Base-by-base conservation (phyloP, 2,113 vertebrate genomes). In the Calypte anna region DNA sequence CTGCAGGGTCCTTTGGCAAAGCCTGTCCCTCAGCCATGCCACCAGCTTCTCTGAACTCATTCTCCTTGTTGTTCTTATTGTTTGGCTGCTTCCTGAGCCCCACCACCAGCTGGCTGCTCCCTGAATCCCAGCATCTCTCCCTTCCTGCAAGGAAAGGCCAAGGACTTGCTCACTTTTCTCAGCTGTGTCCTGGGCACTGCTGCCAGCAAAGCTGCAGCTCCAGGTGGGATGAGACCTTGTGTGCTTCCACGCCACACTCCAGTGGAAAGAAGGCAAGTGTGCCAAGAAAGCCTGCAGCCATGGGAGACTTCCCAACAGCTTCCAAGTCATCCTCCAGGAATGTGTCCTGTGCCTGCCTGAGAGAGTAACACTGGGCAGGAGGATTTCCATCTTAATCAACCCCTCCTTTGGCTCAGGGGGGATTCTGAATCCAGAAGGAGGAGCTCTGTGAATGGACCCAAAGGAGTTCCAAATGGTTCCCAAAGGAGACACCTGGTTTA, bases 31-130 rank as follows among this genome's bases (percentile, higher is more conserved):
- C 97, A 3, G 84, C 81, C 76, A 91, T 94, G 73, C 95, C 96
- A 70, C 94, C 75, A 44, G 95, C 93, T 96, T 97, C 97, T 84
- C 70, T 93, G 77, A 69, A 91, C 55, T 97, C 98, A 58, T 98
- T 98, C 90, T 98, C 98, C 14, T 97, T 96, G 93, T 96, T 98
- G 84, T 97, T 98, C 92, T 97, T 96, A 87, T 95, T 97, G 91
- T 97, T 98, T 46, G 97, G 92, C 3, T 92, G 88, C 88, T 97
- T 98, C 93, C 97, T 97, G 95, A 98, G 96, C 36, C 96, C 91
- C 4, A 93, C 79, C 57, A 90, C 63, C 1, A 6, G 59, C 51
- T 97, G 96, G 75, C 93, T 94, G 64, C 88, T 96, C 94, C 95
- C 94, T 53, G 90, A 92, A 46, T 97, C 97, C 1, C 4, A 25